These are phyloP conservation scores for Lepeophtheirus nordmannii DNA, from an alignment of 2,888 invertebrate species.

Conservation along the genomic window DNA sequence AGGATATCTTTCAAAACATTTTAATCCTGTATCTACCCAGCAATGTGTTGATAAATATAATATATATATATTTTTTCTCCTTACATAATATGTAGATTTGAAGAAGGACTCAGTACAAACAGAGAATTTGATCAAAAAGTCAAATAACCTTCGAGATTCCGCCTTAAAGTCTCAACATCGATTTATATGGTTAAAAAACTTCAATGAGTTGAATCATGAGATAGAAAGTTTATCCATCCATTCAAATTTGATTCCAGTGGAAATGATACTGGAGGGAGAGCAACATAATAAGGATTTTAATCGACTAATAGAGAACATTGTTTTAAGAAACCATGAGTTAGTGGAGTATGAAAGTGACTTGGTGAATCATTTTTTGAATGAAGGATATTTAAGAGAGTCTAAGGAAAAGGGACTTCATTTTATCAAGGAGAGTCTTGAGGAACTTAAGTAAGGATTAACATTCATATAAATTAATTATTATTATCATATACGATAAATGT, in stretches of 20 bases:
- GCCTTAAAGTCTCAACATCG: not conserved
- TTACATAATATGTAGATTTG: too few species aligned
- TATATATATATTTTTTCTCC: too few species aligned
- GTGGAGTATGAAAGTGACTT: not conserved
- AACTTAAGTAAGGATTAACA: not conserved
- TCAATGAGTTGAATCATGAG: not conserved
- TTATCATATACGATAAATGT: too few species aligned
- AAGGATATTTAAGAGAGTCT: not conserved
- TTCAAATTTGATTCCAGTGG: not conserved
- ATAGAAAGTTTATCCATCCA: not conserved
- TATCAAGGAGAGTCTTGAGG: not conserved
- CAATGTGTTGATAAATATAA: too few species aligned
- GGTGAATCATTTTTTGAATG: not conserved
- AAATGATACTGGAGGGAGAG: not conserved
- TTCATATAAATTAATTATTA: too few species aligned
- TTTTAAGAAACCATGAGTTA: not conserved
- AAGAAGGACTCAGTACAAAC: too few species aligned
- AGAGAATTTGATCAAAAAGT: too few species aligned
- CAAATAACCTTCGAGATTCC: not conserved
- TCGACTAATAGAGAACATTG: not conserved
- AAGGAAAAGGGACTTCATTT: not conserved
- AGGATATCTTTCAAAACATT: too few species aligned
- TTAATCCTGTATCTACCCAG: too few species aligned
- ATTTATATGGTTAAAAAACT: not conserved
- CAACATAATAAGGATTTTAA: not conserved